Conservation (phyloP, 2,797 vertebrate species). For the Alca torda region DNA sequence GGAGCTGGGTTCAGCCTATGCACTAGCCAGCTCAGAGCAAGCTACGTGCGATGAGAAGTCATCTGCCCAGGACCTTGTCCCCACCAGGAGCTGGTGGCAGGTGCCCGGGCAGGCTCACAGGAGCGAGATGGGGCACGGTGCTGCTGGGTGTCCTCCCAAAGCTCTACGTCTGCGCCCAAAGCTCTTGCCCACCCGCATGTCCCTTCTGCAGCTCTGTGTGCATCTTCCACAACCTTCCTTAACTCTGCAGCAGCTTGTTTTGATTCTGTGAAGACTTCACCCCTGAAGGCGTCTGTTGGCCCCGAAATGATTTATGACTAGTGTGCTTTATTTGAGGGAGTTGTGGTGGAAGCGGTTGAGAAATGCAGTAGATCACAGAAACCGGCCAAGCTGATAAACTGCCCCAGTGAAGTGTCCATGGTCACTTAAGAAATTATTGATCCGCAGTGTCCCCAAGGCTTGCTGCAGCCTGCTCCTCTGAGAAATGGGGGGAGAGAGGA, state of each 20-base stretch:
- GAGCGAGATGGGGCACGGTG: not conserved
- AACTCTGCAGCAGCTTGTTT: not conserved
- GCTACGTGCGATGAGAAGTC: rapidly evolving
- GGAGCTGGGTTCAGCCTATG: not conserved
- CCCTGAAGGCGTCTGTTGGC: not conserved
- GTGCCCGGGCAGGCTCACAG: not conserved
- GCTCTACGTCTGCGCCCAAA: rapidly evolving
- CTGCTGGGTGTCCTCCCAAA: not conserved
- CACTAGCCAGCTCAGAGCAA: too few relatives aligned
- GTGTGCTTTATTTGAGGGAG: not conserved
- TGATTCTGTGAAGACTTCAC: not conserved
- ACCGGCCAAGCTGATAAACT: not conserved
- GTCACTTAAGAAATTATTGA: not conserved
- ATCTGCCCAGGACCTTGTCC: not conserved
- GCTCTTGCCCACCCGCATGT: not conserved
- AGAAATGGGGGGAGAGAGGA: not conserved
- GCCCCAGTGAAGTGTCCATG: not conserved
- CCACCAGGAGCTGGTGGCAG: not conserved
- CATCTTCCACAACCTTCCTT: too few relatives aligned
- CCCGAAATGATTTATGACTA: not conserved
- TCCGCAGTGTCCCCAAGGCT: not conserved
- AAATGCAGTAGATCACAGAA: not conserved
- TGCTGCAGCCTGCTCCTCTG: not conserved
- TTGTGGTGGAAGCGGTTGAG: not conserved
- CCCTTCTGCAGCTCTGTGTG: not conserved